phyloP scores from a whole-genome alignment of 37 sponge, comb jelly and placozoan genomes.

The Eunapius fragilis region DNA sequence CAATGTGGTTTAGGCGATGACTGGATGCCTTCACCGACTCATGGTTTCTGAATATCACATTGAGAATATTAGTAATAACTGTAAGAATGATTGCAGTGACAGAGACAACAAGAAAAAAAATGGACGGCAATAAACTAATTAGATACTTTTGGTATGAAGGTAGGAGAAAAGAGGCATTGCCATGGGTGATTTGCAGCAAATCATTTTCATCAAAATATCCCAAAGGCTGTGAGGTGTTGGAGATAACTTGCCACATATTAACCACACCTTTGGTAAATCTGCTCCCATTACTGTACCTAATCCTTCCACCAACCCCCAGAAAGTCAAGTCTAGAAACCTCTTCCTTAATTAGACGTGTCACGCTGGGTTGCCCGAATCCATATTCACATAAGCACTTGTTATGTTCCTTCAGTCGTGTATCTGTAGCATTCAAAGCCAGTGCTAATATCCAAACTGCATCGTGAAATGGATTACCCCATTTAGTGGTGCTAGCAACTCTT shows the following conservation, averaged over 20 bases:
- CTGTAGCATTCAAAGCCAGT: constrained; percentile 9
- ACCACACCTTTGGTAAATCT: neutral
- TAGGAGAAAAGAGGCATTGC: neutral
- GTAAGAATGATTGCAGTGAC: neutral
- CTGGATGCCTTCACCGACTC: neutral
- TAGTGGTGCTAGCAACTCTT: neutral
- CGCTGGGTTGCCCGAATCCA: neutral
- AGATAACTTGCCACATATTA: neutral
- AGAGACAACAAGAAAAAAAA: neutral
- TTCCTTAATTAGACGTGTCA: neutral
- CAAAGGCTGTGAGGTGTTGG: neutral
- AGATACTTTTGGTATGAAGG: neutral
- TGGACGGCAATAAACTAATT: neutral
- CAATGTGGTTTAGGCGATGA: neutral
- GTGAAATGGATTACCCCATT: neutral
- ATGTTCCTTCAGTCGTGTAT: neutral
- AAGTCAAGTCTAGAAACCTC: neutral
- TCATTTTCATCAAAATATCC: neutral
- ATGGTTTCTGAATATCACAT: neutral
- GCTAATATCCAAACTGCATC: constrained; percentile 45
- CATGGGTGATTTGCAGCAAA: neutral
- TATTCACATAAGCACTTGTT: neutral
- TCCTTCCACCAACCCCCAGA: neutral
- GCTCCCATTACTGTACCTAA: neutral
- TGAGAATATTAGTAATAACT: neutral